Evolutionary conservation across 2,113 vertebrate species (phyloP).

Genomic region (Calidris pygmaea): DNA sequence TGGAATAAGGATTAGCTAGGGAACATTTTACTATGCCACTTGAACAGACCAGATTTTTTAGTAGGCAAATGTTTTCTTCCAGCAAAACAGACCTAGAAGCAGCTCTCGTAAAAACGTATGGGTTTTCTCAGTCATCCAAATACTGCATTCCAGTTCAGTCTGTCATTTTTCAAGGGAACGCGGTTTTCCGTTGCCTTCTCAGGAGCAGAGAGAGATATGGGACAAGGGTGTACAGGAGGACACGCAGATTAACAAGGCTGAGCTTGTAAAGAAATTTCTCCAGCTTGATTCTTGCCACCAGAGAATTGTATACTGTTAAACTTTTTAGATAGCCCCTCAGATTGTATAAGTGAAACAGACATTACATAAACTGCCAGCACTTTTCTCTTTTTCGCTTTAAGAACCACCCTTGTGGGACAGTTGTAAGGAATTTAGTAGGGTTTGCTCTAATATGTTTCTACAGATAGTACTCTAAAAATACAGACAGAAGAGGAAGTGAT

Average conservation of each 20-base stretch:
- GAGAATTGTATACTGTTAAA: not conserved
- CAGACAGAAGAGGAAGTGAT: not conserved
- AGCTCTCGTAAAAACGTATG: not conserved
- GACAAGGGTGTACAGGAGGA: not conserved
- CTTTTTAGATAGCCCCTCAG: slow-evolving; percentile 6
- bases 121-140: not conserved
- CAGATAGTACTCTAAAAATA: not conserved
- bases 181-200: not conserved
- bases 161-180: not conserved
- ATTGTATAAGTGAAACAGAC: slow-evolving; percentile 25
- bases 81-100: not conserved
- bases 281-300: not conserved
- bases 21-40: not conserved
- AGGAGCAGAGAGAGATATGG: not conserved
- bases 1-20: not conserved
- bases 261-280: not conserved
- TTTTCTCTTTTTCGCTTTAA: slow-evolving; percentile 30
- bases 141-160: not conserved
- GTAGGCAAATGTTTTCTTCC: not conserved
- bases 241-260: not conserved
- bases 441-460: not conserved
- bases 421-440: slow-evolving; percentile 28
- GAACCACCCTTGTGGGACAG: slow-evolving; percentile 26
- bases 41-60: not conserved
- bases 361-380: slow-evolving; percentile 5